Evolutionary conservation across 2,113 vertebrate species (phyloP), one percentile per base, ranked within the genome.

Genomic region (Saguinus midas): DNA sequence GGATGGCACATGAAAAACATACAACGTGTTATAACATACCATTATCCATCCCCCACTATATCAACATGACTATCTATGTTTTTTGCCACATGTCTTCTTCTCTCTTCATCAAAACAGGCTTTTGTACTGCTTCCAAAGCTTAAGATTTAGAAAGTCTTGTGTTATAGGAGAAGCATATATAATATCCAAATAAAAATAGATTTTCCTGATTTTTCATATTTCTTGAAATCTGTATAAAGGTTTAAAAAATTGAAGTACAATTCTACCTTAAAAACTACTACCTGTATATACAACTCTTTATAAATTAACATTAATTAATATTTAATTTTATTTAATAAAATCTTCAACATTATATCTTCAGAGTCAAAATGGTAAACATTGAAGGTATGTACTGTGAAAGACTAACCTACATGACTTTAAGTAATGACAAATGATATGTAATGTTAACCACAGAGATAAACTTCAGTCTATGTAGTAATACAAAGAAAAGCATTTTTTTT

Each of bases 401-500:
- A 40, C 32, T 57, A 58, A 79, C 10, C 8, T 45, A 32, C 16
- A 25, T 80, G 21, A 64, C 48, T 64, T 48, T 64, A 37, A 93
- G 21, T 32, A 85, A 92, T 66, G 5, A 50, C 10, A 91, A 91
- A 64, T 37, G 29, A 84, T 66, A 75, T 79, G 18, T 72, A 78
- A 94, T 83, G 20, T 58, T 58, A 89, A 43, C 37, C 40, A 81
- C 43, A 95, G 40, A 95, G 32, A 61, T 29, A 82, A 91, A 87
- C 93, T n/a, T 96, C 45, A 85, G 11, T 52, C 48, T 70, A 55
- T 84, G 52, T 43, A 92, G 18, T 88, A 81, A 64, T 13, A 91
- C 45, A 85, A 95, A 83, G 27, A 87, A 87, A 94, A 70, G 25
- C 25, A 93, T 23, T 91, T 96, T 68, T 91, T 96, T 68, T 17